These are phyloP conservation scores for Drosophila ogumai DNA, from an alignment of 1,140 invertebrate species.

Conservation along the genomic window DNA sequence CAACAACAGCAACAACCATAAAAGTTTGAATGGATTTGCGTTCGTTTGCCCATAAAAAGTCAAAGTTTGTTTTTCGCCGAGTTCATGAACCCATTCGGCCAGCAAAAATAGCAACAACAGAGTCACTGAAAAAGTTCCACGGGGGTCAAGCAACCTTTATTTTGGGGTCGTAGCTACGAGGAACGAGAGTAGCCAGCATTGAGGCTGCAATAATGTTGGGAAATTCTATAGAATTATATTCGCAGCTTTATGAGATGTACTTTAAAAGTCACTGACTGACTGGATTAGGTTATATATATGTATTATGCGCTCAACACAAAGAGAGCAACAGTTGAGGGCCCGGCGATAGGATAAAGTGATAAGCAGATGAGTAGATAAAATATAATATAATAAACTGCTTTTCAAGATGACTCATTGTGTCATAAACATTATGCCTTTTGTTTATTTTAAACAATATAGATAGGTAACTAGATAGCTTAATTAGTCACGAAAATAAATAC, in stretches of 20 bases:
- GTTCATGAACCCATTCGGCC: slow-evolving; percentile 69
- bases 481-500: not conserved
- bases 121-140: slow-evolving; percentile 23
- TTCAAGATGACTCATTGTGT: slow-evolving; percentile 15
- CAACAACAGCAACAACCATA: slow-evolving; percentile 37
- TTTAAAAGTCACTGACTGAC: slow-evolving; percentile 50
- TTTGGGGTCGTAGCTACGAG: slow-evolving; percentile 20
- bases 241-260: slow-evolving; percentile 41
- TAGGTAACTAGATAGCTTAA: not conserved
- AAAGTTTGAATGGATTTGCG: slow-evolving; percentile 61
- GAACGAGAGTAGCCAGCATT: slow-evolving; percentile 22
- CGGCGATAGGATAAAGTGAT: slow-evolving; percentile 11
- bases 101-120: slow-evolving; percentile 28
- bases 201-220: slow-evolving; percentile 45
- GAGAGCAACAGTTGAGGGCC: slow-evolving; percentile 37
- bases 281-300: slow-evolving; percentile 29
- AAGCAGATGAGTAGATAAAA: slow-evolving; percentile 15
- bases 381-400: slow-evolving; percentile 4
- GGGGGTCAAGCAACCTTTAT: slow-evolving; percentile 50
- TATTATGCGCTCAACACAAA: slow-evolving; percentile 13
- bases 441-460: slow-evolving; percentile 1
- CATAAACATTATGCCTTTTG: not conserved
- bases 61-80: slow-evolving; percentile 69
- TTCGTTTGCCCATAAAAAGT: slow-evolving; percentile 69
- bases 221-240: slow-evolving; percentile 46